phyloP scores from a whole-genome alignment of 2,797 vertebrate species.

The Rhabdomys pumilio region DNA sequence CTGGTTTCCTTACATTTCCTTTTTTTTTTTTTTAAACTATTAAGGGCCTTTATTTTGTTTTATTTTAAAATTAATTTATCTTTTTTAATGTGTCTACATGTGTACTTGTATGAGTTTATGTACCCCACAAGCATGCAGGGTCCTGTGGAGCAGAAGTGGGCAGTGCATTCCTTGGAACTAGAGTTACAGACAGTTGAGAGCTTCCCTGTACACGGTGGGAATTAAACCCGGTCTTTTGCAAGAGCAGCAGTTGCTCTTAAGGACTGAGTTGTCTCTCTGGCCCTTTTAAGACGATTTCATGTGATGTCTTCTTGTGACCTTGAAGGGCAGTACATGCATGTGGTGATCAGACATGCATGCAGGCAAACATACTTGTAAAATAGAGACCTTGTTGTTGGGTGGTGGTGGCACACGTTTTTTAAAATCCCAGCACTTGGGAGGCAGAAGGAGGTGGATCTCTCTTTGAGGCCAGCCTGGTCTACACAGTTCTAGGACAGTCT shows the following conservation, averaged over 20 bases:
- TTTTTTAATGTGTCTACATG: background rate
- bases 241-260: background rate
- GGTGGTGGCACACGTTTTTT: background rate
- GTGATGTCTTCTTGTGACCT: background rate
- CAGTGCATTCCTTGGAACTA: background rate
- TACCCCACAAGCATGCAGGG: background rate
- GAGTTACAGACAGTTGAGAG: background rate
- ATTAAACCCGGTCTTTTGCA: background rate
- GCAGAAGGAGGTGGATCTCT: background rate
- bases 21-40: background rate
- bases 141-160: background rate
- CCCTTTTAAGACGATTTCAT: background rate
- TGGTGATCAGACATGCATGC: background rate
- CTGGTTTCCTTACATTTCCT: background rate
- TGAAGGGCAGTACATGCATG: background rate
- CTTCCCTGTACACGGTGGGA: background rate
- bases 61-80: background rate
- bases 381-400: background rate
- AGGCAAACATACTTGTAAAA: background rate
- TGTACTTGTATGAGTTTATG: background rate
- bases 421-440: background rate
- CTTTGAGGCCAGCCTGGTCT: background rate
- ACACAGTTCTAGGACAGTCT: background rate
- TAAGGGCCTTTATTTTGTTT: background rate
- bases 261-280: background rate